Conservation (phyloP, 2,797 vertebrate genomes). For the Eremophila alpestris region DNA sequence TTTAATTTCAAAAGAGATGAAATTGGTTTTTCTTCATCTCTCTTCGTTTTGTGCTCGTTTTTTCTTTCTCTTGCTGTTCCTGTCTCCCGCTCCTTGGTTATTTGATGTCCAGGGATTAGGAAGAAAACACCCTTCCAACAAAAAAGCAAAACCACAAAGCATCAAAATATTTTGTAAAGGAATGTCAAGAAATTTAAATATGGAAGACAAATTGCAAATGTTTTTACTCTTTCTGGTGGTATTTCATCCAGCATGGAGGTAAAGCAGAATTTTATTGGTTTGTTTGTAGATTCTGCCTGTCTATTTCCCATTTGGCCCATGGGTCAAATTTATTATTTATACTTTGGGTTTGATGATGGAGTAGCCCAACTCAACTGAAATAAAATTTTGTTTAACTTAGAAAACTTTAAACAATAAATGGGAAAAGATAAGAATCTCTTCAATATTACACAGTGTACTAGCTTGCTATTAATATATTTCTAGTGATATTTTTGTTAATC, state of each 20-base stretch:
- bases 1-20: not conserved
- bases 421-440: not conserved
- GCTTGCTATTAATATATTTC: not conserved
- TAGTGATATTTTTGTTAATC: not conserved
- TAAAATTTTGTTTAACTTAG: not conserved
- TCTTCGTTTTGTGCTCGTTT: not conserved
- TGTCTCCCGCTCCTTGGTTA: not conserved
- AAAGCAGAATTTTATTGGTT: not conserved
- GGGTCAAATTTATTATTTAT: not conserved
- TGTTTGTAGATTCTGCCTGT: not conserved
- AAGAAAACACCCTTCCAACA: not conserved
- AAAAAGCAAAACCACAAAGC: not conserved
- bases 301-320: not conserved
- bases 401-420: not conserved
- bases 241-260: not conserved
- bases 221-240: not conserved
- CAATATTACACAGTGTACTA: not conserved
- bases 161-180: not conserved
- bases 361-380: not conserved
- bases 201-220: not conserved
- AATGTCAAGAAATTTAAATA: not conserved
- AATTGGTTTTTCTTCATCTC: rapidly evolving
- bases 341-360: not conserved
- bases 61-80: not conserved
- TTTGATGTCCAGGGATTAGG: not conserved